phyloP scores from a whole-genome alignment of 92 coral and sea anemone species.

The Phymanthus crucifer region DNA sequence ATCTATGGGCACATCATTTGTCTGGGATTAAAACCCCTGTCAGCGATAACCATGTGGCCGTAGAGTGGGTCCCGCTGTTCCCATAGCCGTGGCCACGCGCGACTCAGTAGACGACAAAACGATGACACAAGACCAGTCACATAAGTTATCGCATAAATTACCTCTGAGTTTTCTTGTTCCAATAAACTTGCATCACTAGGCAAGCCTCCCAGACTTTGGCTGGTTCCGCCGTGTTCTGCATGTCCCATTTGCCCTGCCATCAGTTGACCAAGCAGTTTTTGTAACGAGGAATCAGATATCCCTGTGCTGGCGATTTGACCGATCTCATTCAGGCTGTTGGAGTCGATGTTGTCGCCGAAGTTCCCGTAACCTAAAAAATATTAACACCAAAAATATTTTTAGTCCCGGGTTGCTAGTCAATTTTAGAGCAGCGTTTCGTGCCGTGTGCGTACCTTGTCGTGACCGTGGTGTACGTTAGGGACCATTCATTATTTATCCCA shows the following conservation, averaged over 20 bases:
- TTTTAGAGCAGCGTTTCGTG: no score
- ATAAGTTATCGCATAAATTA: neutral
- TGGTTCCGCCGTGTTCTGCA: conserved; percentile 2
- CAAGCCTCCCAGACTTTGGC: conserved; percentile 2
- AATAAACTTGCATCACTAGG: conserved; percentile 21
- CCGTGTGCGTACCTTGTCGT: no score
- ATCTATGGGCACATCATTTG: no score
- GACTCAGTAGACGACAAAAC: neutral
- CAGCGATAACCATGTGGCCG: no score
- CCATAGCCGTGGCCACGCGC: no score
- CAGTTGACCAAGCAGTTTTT: conserved; percentile 80
- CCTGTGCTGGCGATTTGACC: conserved; percentile 52
- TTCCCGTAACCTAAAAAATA: conserved; percentile 17
- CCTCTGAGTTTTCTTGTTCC: conserved; percentile 29
- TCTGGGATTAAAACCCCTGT: no score
- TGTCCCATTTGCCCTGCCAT: conserved; percentile 68
- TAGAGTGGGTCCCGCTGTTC: no score
- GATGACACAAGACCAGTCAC: neutral
- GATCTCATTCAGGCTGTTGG: conserved; percentile 28
- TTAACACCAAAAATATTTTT: neutral
- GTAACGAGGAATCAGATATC: conserved; percentile 68
- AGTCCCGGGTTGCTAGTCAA: no score
- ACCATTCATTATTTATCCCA: no score
- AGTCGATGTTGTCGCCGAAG: conserved; percentile 25
- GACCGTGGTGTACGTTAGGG: no score